Evolutionary conservation across 2,888 invertebrate genomes (phyloP).

Genomic region (Cheiracanthium punctorium): DNA sequence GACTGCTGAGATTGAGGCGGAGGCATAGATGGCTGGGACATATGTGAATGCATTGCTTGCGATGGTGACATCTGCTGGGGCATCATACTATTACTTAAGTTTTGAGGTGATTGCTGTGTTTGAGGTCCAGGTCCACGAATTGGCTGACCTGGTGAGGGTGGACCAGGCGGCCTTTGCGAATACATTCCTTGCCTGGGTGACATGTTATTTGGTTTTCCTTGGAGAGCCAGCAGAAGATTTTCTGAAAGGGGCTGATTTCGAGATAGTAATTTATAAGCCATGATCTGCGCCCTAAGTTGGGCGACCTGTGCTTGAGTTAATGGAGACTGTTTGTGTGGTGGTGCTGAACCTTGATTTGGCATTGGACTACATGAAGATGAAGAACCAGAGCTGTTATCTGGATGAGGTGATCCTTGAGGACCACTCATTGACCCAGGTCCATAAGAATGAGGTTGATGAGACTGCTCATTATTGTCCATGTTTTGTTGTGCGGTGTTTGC

Average conservation of each 20-base stretch:
- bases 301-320: slow-evolving; percentile 88
- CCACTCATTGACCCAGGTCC: slow-evolving; percentile 73
- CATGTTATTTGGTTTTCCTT: slow-evolving; percentile 79
- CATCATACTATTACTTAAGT: slow-evolving; percentile 73
- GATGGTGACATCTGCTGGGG: slow-evolving; percentile 61
- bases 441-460: slow-evolving; percentile 49
- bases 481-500: slow-evolving; percentile 48
- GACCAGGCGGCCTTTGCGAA: slow-evolving; percentile 60
- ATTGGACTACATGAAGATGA: slow-evolving; percentile 37
- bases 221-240: slow-evolving; percentile 83
- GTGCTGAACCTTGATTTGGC: slow-evolving; percentile 34
- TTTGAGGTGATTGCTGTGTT: slow-evolving; percentile 47
- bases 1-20: slow-evolving; percentile 70
- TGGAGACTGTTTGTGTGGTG: slow-evolving; percentile 74
- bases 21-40: slow-evolving; percentile 33
- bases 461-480: slow-evolving; percentile 73
- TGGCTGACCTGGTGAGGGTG: slow-evolving; percentile 74
- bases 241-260: slow-evolving; percentile 92
- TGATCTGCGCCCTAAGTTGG: slow-evolving; percentile 93
- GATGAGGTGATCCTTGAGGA: slow-evolving; percentile 73
- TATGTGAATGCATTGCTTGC: slow-evolving; percentile 51
- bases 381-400: slow-evolving; percentile 43
- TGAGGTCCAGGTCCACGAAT: slow-evolving; percentile 72
- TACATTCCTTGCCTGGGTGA: slow-evolving; percentile 73
- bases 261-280: slow-evolving; percentile 92